Percentiles rank a stretch among this genome's conserved stretches.
Evolutionary conservation across 2,113 vertebrate species (phyloP).

Genomic region (Bolborhynchus lineola): DNA sequence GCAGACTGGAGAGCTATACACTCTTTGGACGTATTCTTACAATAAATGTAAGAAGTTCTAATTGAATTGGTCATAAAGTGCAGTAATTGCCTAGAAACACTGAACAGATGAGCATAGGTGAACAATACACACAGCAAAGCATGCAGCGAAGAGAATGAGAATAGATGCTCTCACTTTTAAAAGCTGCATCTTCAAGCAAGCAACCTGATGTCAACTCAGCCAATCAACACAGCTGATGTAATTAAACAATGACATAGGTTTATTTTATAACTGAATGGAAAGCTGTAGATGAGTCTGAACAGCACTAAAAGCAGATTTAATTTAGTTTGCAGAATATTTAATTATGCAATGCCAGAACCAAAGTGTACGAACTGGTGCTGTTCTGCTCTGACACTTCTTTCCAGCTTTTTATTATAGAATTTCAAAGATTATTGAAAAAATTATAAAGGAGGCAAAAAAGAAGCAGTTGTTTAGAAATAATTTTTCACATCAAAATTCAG

Average conservation of each 20-base stretch:
- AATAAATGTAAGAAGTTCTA: slow-evolving; percentile 32
- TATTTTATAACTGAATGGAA: slow-evolving; percentile 45
- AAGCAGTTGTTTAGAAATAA: background rate
- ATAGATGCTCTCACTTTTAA: background rate
- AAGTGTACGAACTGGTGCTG: background rate
- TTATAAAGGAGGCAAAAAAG: background rate
- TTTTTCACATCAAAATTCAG: slow-evolving; percentile 2
- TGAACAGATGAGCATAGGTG: slow-evolving; percentile 24
- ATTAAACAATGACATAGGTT: slow-evolving; percentile 59
- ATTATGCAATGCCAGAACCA: slow-evolving; percentile 39
- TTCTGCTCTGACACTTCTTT: slow-evolving; percentile 13
- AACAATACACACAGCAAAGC: background rate
- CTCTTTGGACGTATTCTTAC: slow-evolving; percentile 16
- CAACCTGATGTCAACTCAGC: background rate
- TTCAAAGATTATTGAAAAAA: background rate
- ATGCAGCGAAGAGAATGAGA: background rate
- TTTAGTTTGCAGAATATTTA: slow-evolving; percentile 44
- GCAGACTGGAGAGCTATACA: background rate
- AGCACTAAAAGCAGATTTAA: slow-evolving; percentile 52
- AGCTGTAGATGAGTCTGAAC: slow-evolving; percentile 19
- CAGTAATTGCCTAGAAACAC: slow-evolving; percentile 41
- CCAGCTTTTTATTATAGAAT: slow-evolving; percentile 26
- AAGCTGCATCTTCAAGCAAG: background rate
- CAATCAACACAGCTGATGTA: background rate
- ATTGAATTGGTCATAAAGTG: slow-evolving; percentile 48